Base-by-base conservation (phyloP, 2,113 vertebrate species). In the Esox niger region DNA sequence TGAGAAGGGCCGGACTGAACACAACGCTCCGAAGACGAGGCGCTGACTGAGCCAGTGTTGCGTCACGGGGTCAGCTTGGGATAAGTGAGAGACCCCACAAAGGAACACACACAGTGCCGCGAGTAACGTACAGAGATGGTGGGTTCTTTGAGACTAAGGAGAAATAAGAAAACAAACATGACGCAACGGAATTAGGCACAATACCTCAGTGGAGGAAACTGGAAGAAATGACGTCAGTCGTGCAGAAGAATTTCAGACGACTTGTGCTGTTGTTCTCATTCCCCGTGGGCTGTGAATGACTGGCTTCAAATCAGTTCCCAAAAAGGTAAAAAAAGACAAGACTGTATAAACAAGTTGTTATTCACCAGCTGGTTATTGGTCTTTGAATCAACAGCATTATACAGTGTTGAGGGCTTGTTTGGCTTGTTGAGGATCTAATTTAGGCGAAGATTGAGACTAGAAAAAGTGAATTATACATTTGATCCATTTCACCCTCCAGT, bases 1-100 rank as follows among this genome's bases (percentile, higher is more conserved):
- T 62, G 56, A 70, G 35, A 66, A 58, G n/a, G 55, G 60, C 43
- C 6, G 60, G 1, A 69, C 56, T 78, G 43, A 59, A 78, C 69
- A 70, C 66, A 60, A 76, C 70, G 55, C 32, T 15, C 60, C 47
- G 74, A 67, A 5, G n/a, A n/a, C n/a, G n/a, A n/a, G n/a, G n/a
- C n/a, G n/a, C n/a, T n/a, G n/a, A n/a, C n/a, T n/a, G n/a, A n/a
- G n/a, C n/a, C n/a, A n/a, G n/a, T n/a, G n/a, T n/a, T n/a, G 17
- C 13, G 38, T 43, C 13, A 43, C 38, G 17, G 3, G 15, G 38
- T 15, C 38, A 43, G 38, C 38, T n/a, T n/a, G n/a, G n/a, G n/a
- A 17, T 17, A 43, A 43, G 38, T 15, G 38, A 43, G 38, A 43
- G 38, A 43, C 38, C 38, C 64, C 30, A n/a, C 62, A 25, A 27